Base-by-base conservation (phyloP, 2,113 vertebrate genomes). In the Falcunculus frontatus region DNA sequence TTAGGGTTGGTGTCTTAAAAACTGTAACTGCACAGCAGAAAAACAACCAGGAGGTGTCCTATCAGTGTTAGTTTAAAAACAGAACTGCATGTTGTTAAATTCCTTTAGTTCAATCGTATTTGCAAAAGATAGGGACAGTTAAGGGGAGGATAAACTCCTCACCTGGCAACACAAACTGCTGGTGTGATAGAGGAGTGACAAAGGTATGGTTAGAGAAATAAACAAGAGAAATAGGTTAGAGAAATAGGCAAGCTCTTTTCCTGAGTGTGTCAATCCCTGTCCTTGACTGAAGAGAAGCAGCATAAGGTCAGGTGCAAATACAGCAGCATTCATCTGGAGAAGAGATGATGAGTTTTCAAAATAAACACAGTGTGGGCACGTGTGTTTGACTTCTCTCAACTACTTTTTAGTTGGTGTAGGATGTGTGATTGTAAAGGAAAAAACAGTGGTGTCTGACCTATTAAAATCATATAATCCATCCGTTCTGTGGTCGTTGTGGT, bases 341-440 rank as follows among this genome's bases (percentile, higher is more conserved):
- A 62, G 50, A 67, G 67, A 41, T 64, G 76, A 84, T 78, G 62
- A 44, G 79, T 93, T 93, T 69, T 84, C 75, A 91, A 70, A 93
- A 72, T 83, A 94, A 95, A 93, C 81, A 84, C 29, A 18, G 27
- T 30, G 62, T 92, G 93, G 63, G 75, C 81, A 94, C 7, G 0
- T 1, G 7, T 35, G 35, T 87, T 90, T 94, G 93, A 89, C 55
- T 95, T 95, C 68, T 83, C 89, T 91, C 81, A 78, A 69, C 49
- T 82, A 21, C 64, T 81, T 77, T 77, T 85, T 68, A 62, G 84
- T 96, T 77, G 90, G 63, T 94, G 85, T 89, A 94, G 93, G 65
- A 90, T 95, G 63, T 95, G 83, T 89, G 86, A 94, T 94, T 82
- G 72, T 94, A 55, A 88, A 95, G 86, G 91, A 88, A 95, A 95